These are phyloP conservation scores for Stenodera caucasica DNA, from an alignment of 2,888 invertebrate species.

Conservation along the genomic window DNA sequence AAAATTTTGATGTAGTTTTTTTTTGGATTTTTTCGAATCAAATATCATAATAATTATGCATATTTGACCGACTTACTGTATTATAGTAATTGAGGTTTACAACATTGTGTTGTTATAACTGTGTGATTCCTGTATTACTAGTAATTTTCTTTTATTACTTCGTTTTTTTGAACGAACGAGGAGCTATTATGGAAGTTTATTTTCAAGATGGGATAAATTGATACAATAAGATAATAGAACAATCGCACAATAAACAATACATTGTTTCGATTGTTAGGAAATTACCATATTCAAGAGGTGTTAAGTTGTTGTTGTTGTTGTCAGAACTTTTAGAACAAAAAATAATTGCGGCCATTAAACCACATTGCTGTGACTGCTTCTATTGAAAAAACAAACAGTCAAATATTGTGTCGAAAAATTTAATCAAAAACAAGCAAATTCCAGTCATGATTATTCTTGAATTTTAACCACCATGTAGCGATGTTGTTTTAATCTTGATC, in stretches of 20 bases:
- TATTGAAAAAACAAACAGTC: too few relatives aligned
- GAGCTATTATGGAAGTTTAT: background rate
- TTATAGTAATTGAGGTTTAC: background rate
- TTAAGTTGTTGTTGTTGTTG: background rate
- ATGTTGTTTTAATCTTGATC: too few relatives aligned
- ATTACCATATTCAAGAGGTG: slow-evolving; percentile 5
- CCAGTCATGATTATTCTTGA: too few relatives aligned
- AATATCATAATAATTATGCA: too few relatives aligned
- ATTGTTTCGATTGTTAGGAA: background rate
- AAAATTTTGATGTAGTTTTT: too few relatives aligned
- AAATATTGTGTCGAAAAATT: too few relatives aligned
- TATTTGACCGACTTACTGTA: background rate
- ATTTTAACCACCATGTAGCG: too few relatives aligned
- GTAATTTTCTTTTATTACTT: background rate
- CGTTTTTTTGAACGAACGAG: background rate
- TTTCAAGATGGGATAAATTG: background rate
- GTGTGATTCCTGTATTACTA: background rate
- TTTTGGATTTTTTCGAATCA: too few relatives aligned
- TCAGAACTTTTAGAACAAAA: background rate
- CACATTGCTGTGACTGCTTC: background rate
- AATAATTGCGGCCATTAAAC: background rate
- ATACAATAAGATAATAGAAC: slow-evolving; percentile 1
- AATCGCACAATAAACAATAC: background rate
- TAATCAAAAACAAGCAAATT: too few relatives aligned
- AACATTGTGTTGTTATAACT: background rate